Evolutionary conservation across 2,888 invertebrate species (phyloP), one percentile per base, ranked within the genome.

Genomic region (Acheta domesticus): DNA sequence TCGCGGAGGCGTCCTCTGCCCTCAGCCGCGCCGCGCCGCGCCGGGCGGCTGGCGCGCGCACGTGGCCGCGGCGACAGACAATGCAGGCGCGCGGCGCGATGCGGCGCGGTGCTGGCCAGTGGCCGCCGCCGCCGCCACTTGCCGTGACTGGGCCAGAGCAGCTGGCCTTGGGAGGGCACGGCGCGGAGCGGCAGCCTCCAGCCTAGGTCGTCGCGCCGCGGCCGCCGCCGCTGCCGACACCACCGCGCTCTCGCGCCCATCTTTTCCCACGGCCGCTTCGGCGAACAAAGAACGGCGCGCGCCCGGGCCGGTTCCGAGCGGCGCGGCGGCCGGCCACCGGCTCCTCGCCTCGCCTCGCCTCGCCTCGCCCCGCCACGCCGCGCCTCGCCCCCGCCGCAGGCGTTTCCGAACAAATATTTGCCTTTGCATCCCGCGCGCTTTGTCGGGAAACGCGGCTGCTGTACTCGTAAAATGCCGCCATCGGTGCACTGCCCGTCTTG

Each of bases 201-300:
- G 23, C 19, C 76, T 76, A n/a, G 76, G 76, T 49, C 76, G 76
- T 48, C 23, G 23, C 16, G 14, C 14, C 75, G 16, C 12, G 14
- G n/a, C 21, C 14, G 2, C 19, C 3, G 3, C 14, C 48, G 2
- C 75, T 1, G 23, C 48, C 75, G 23, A 16, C 20, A n/a, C 62
- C 62, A 14, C 62, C 62, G 62, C n/a, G 16, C 16, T 62, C 16
- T 48, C 49, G 21, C 50, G 77, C 77, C 49, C 48, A 48, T 36
- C 77, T 77, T 23, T 36, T 20, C 77, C 50, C 77, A 48, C n/a
- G 76, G 48, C 76, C 49, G 20, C 48, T 16, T 77, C 16, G 48
- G 48, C 49, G 77, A 77, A 77, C 77, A 77, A 77, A 77, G 77
- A 77, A 77, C 75, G 19, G 75, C 23, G n/a, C 16, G 3, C 77